Evolutionary conservation across 1,140 invertebrate genomes (phyloP).

Genomic region (Sesamia nonagrioides): DNA sequence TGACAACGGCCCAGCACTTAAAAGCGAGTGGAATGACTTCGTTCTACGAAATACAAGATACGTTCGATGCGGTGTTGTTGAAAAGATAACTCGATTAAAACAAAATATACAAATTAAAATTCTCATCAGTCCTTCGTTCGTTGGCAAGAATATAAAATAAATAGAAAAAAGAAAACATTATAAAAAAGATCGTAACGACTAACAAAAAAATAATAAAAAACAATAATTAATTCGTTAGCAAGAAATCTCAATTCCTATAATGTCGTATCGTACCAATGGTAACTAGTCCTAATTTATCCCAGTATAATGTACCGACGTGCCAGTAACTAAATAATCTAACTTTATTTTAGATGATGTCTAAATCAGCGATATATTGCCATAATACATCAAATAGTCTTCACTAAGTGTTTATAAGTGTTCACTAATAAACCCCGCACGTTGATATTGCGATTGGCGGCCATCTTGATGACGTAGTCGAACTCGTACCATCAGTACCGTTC

Average conservation of each 20-base stretch:
- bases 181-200: slow-evolving; percentile 3
- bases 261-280: background rate
- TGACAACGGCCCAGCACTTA: slow-evolving; percentile 62
- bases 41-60: slow-evolving; percentile 61
- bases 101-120: slow-evolving; percentile 52
- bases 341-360: too few species aligned
- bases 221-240: slow-evolving; percentile 41
- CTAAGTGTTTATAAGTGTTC: too few species aligned
- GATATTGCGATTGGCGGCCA: too few species aligned
- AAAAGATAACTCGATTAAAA: slow-evolving; percentile 46
- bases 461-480: too few species aligned
- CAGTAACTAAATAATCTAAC: background rate
- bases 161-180: background rate
- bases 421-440: too few species aligned
- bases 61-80: slow-evolving; percentile 53
- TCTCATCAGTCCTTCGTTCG: slow-evolving; percentile 22
- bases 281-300: background rate
- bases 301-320: background rate
- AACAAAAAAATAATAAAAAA: slow-evolving; percentile 8
- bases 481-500: too few species aligned
- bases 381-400: too few species aligned
- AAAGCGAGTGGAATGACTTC: slow-evolving; percentile 75
- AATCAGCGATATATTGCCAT: too few species aligned
- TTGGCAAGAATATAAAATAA: slow-evolving; percentile 41
- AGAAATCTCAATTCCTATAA: slow-evolving; percentile 40